Base-by-base conservation (phyloP, 2,113 vertebrate species). In the Balaeniceps rex region DNA sequence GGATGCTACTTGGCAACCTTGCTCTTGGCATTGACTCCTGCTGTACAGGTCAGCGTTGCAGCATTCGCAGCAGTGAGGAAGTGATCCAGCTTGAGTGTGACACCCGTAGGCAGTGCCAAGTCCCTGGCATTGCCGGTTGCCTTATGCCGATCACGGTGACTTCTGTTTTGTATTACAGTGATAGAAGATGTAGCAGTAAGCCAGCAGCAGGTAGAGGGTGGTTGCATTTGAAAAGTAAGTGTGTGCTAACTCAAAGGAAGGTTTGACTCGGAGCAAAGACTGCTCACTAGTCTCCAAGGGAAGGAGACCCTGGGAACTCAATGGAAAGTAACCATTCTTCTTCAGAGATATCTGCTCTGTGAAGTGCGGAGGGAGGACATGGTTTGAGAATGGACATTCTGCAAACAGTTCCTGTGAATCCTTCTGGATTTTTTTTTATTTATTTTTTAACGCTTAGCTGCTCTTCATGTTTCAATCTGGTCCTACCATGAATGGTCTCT, bases 101-200 rank as follows among this genome's bases (percentile, higher is more conserved):
- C 31, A 49, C 12, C n/a, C 2, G 1, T 46, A 16, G 54, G 40
- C n/a, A 36, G 29, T 25, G 58, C 42, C 0, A 1, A 76, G 76
- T 36, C 76, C 42, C 55, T 38, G 36, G 9, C 29, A 6, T 10
- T 52, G 54, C 54, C 1, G 0, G 12, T 6, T 78, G 55, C 51
- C 24, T 79, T 44, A 17, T 0, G 0, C 2, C 0, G 1, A 19
- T 57, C 31, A 8, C 3, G 8, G n/a, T 58, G 72, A 46, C 26
- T 93, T 82, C 42, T 80, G 0, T 23, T 64, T 29, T 91, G 15
- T 47, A 4, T 52, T n/a, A 15, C 4, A 6, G 54, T 18, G 60
- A 47, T 81, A 64, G 57, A 47, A 75, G 64, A 38, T 1, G 3
- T 6, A 36, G 51, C 58, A 52, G 42, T 46, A 58, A 81, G 55